Evolutionary conservation across 2,113 vertebrate genomes (phyloP).

Genomic region (Oceanodroma tethys): DNA sequence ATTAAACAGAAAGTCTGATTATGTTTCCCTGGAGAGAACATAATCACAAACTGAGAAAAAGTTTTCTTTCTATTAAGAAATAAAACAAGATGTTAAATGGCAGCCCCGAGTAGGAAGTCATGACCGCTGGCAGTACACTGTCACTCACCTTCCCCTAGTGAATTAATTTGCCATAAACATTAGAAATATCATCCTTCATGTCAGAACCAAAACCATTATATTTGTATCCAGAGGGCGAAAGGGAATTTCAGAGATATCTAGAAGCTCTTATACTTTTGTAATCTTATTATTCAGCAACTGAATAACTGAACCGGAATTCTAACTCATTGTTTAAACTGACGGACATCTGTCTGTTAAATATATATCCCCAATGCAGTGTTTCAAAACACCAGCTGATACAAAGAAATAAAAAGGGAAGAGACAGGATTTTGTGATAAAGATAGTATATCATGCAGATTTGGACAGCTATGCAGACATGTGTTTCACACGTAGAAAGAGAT

Average conservation of each 20-base stretch:
- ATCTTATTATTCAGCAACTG: conserved; percentile 8
- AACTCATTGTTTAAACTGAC: conserved; percentile 19
- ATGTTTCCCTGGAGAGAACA: background rate
- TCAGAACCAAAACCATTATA: conserved; percentile 44
- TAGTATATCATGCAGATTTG: background rate
- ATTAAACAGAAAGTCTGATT: conserved; percentile 13
- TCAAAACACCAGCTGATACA: conserved; percentile 36
- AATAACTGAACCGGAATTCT: conserved; percentile 1
- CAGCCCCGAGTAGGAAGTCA: conserved; percentile 25
- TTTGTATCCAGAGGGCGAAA: conserved; percentile 18
- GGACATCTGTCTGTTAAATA: conserved; percentile 29
- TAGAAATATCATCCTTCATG: conserved; percentile 48
- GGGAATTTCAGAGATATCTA: conserved; percentile 11
- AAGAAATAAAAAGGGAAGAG: background rate
- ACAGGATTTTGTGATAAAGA: background rate
- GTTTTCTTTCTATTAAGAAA: conserved; percentile 44
- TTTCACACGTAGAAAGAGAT: background rate
- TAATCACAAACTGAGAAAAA: conserved; percentile 17
- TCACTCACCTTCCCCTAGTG: conserved; percentile 48
- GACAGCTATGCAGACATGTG: background rate
- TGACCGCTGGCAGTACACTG: conserved; percentile 8
- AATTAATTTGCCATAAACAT: conserved; percentile 62
- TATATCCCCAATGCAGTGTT: background rate
- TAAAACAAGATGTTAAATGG: conserved; percentile 53
- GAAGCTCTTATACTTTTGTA: background rate